These are phyloP conservation scores for Drymonia ruficornis DNA, from an alignment of 2,888 invertebrate genomes.

Conservation along the genomic window DNA sequence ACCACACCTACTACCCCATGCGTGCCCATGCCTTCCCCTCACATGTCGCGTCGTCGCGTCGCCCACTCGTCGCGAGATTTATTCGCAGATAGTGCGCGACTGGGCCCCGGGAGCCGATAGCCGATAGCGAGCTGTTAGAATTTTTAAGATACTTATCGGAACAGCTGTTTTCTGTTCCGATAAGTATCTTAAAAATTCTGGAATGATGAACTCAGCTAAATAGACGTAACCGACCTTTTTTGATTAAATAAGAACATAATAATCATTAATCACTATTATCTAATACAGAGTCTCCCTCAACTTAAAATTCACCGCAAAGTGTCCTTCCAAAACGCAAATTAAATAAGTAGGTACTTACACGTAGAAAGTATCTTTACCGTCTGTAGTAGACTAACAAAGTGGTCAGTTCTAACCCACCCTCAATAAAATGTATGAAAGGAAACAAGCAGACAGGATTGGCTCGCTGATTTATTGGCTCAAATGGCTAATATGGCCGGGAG, in stretches of 20 bases:
- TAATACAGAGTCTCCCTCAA: too few relatives aligned
- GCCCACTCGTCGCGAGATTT: slow-evolving; percentile 9
- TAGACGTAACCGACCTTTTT: too few relatives aligned
- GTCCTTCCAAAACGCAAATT: not conserved
- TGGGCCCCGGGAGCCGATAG: too few relatives aligned
- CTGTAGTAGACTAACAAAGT: not conserved
- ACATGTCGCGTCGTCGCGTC: too few relatives aligned
- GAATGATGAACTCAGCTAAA: too few relatives aligned
- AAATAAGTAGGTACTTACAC: too few relatives aligned
- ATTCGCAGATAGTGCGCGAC: slow-evolving; percentile 17
- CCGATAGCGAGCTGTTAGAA: slow-evolving; percentile 28
- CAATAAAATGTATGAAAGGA: not conserved
- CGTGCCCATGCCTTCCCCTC: too few relatives aligned
- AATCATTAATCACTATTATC: too few relatives aligned
- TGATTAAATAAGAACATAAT: too few relatives aligned
- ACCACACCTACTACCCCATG: not conserved
- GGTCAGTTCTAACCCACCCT: not conserved
- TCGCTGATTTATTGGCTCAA: slow-evolving; percentile 32
- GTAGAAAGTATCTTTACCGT: too few relatives aligned
- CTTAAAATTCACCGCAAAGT: too few relatives aligned
- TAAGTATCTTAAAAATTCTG: too few relatives aligned
- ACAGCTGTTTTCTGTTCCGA: not conserved
- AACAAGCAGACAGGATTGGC: slow-evolving; percentile 3
- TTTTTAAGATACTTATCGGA: slow-evolving; percentile 10
- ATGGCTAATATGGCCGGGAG: slow-evolving; percentile 21